Conservation (phyloP, 1,140 invertebrate genomes). For the Achroia grisella region DNA sequence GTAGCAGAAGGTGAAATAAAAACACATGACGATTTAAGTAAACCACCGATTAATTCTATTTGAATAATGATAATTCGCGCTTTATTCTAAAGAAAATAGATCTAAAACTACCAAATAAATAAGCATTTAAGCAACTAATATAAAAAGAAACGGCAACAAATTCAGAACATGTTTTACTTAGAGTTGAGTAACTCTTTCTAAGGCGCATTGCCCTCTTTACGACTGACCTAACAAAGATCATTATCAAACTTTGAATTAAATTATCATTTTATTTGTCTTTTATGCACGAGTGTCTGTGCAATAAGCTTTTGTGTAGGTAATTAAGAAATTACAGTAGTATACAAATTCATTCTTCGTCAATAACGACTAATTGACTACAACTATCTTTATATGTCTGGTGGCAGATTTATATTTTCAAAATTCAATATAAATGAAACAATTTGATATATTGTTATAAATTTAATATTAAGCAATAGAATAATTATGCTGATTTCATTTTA, state of each 20-base stretch:
- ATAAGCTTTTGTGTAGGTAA: too few species aligned
- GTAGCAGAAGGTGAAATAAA: too few species aligned
- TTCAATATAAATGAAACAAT: too few species aligned
- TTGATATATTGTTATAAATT: too few species aligned
- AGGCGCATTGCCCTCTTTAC: constrained; percentile 44
- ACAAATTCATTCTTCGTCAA: too few species aligned
- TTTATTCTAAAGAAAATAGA: background rate
- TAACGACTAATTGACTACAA: too few species aligned
- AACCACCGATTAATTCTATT: too few species aligned
- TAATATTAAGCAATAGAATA: too few species aligned
- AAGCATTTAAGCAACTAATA: background rate
- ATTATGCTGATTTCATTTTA: background rate
- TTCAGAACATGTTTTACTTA: constrained; percentile 7
- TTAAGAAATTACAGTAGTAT: too few species aligned
- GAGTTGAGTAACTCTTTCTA: constrained; percentile 12
- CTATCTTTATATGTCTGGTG: too few species aligned
- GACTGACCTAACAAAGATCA: constrained; percentile 33
- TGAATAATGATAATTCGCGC: too few species aligned
- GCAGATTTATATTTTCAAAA: background rate
- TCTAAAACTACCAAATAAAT: background rate
- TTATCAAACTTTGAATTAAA: constrained; percentile 32
- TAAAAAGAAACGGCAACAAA: background rate
- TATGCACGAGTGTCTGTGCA: background rate
- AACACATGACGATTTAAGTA: too few species aligned
- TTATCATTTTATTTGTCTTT: constrained; percentile 8